Base-by-base conservation (phyloP, 2,797 vertebrate species). In the Alectoris magna region DNA sequence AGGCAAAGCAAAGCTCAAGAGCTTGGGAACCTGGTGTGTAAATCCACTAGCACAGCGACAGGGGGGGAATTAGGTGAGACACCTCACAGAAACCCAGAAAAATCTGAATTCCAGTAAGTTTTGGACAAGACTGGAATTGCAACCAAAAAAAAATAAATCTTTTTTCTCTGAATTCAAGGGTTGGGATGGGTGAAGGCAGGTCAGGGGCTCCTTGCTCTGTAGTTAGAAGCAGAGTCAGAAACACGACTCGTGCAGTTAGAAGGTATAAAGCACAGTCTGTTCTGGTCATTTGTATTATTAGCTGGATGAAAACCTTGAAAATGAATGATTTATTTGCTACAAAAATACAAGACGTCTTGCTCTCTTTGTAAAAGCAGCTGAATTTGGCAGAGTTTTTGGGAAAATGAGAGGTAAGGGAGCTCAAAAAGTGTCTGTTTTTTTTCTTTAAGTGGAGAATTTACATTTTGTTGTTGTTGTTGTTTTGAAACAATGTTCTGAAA, bases 61-160 rank as follows among this genome's bases (percentile, higher is more conserved):
- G 41, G 29, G 7, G 41, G 6, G 7, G 6, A 67, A 14, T 10
- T 8, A 5, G 1, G 3, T 34, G 27, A 5, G 24, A 4, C 3
- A 19, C 0, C 38, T 26, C 41, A 41, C n/a, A 48, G 6, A 6
- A 79, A 44, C 10, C 7, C 43, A 34, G 7, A 27, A 11, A 27
- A 69, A 31, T 3, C n/a, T 29, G 14, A 78, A 84, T n/a, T 67
- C n/a, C 24, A 59, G 26, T 6, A 18, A 67, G 10, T 43, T 68
- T 44, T 48, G 36, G 16, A 86, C 26, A 48, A 79, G 3, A 31
- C 60, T 73, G 18, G 14, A 79, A 12, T 15, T 11, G 15, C 44
- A 87, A 14, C 15, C 43, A 49, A 14, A 43, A 43, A 13, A 36
- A 36, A 26, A 10, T 34, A 34, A 34, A 34, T 5, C 12, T 71